A percentile compares a stretch with the other conserved stretches of the same genome.
Evolutionary conservation across 1,140 invertebrate species (phyloP).

Genomic region (Caenorhabditis remanei): DNA sequence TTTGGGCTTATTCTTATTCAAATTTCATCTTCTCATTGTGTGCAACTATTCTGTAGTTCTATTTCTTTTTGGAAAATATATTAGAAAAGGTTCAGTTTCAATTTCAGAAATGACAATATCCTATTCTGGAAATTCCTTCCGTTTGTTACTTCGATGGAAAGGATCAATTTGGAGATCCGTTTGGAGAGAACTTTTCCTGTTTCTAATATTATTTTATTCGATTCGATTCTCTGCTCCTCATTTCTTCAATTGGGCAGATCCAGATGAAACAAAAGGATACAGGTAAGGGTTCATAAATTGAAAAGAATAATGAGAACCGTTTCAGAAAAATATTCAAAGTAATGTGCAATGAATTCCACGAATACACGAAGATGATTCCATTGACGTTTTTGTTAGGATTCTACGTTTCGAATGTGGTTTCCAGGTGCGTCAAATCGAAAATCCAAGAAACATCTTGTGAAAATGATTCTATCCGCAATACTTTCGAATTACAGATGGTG

Average conservation of each 20-base stretch:
- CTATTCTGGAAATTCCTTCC: slow-evolving; percentile 56
- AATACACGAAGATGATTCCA: slow-evolving; percentile 62
- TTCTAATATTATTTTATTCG: slow-evolving; percentile 47
- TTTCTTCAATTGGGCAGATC: slow-evolving; percentile 48
- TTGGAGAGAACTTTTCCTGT: slow-evolving; percentile 57
- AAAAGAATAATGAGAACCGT: neutral
- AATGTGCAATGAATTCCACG: slow-evolving; percentile 57
- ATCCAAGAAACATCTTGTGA: neutral
- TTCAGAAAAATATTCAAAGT: slow-evolving; percentile 52
- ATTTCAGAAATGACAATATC: slow-evolving; percentile 61
- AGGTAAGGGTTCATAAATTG: neutral
- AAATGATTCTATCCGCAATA: neutral
- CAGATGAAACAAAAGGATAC: slow-evolving; percentile 8
- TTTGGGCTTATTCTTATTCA: neutral
- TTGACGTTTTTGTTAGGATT: slow-evolving; percentile 61
- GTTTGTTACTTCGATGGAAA: slow-evolving; percentile 59
- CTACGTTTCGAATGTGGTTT: slow-evolving; percentile 62
- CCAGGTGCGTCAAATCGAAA: slow-evolving; percentile 8
- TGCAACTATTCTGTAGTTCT: neutral
- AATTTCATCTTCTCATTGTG: neutral
- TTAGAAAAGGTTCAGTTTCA: no score
- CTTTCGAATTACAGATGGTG: slow-evolving; percentile 56
- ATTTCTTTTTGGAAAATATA: neutral
- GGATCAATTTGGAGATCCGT: slow-evolving; percentile 60
- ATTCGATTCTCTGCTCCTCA: slow-evolving; percentile 53